phyloP scores from a whole-genome alignment of 53 echinoderm and acorn worm species.

The Hippasteria phrygiana region DNA sequence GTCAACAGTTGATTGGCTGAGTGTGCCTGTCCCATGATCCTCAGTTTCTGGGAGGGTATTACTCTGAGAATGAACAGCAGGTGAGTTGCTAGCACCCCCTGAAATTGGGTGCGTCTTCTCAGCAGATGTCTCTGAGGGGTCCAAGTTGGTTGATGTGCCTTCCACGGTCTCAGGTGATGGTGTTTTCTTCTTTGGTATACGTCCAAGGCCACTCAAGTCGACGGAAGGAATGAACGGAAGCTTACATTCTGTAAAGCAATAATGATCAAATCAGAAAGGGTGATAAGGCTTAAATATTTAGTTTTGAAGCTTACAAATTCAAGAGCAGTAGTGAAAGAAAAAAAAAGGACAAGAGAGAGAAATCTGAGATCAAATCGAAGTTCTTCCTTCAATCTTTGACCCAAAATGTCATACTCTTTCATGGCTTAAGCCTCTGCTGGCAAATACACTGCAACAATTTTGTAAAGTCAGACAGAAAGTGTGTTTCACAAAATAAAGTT shows the following conservation, averaged over 20 bases:
- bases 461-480: too few species aligned
- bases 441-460: too few species aligned
- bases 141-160: background rate
- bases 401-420: too few species aligned
- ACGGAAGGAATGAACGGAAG: conserved; percentile 38
- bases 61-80: background rate
- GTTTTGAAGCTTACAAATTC: too few species aligned
- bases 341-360: too few species aligned
- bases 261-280: too few species aligned
- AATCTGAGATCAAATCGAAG: too few species aligned
- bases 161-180: conserved; percentile 26
- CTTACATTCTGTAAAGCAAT: conserved; percentile 17
- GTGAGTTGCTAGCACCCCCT: background rate
- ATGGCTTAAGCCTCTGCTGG: too few species aligned
- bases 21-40: background rate
- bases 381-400: too few species aligned
- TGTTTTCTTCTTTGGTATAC: conserved; percentile 53
- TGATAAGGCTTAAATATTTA: too few species aligned
- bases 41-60: background rate
- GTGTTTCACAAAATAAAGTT: too few species aligned
- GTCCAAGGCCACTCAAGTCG: conserved; percentile 24
- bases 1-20: background rate
- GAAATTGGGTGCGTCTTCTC: background rate
- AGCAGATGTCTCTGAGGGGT: background rate
- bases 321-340: too few species aligned